Conservation (phyloP, 2,888 invertebrate genomes). For the Mythimna albipuncta region DNA sequence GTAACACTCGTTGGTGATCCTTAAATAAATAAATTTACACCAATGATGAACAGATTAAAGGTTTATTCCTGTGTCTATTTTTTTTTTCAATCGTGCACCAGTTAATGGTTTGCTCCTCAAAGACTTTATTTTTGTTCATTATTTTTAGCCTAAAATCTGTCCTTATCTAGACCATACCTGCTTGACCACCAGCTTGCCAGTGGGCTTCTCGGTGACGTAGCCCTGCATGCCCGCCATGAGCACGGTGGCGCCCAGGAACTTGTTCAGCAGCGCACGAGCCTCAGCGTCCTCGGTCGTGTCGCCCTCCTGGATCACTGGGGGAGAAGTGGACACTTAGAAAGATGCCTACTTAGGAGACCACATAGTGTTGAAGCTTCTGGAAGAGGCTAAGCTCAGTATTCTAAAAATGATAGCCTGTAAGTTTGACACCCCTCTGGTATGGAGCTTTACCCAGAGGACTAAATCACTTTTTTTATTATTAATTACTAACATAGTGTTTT, state of each 20-base stretch:
- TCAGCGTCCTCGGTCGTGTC: slow-evolving; percentile 93
- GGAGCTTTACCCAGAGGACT: too few relatives aligned
- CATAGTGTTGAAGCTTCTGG: background rate
- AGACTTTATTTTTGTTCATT: too few relatives aligned
- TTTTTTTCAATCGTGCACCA: too few relatives aligned
- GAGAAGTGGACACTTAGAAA: background rate
- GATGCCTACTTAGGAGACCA: background rate
- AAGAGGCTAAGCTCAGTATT: background rate
- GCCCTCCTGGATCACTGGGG: slow-evolving; percentile 91
- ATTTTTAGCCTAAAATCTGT: background rate
- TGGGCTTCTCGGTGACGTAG: slow-evolving; percentile 82
- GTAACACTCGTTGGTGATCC: too few relatives aligned
- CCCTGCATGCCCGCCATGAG: slow-evolving; percentile 94
- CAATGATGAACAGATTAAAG: too few relatives aligned
- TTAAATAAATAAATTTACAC: too few relatives aligned
- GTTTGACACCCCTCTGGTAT: too few relatives aligned
- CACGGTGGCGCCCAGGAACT: slow-evolving; percentile 95
- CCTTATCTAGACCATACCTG: slow-evolving; percentile 72
- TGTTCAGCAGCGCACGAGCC: slow-evolving; percentile 94
- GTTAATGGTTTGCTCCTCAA: too few relatives aligned
- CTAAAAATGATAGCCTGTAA: too few relatives aligned
- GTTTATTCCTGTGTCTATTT: too few relatives aligned
- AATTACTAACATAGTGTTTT: too few relatives aligned
- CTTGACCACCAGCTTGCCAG: slow-evolving; percentile 70
- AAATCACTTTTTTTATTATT: too few relatives aligned